A percentile compares a stretch with the other conserved stretches of the same genome.
Evolutionary conservation across 1,140 invertebrate species (phyloP).

Genomic region (Drosophila insularis): DNA sequence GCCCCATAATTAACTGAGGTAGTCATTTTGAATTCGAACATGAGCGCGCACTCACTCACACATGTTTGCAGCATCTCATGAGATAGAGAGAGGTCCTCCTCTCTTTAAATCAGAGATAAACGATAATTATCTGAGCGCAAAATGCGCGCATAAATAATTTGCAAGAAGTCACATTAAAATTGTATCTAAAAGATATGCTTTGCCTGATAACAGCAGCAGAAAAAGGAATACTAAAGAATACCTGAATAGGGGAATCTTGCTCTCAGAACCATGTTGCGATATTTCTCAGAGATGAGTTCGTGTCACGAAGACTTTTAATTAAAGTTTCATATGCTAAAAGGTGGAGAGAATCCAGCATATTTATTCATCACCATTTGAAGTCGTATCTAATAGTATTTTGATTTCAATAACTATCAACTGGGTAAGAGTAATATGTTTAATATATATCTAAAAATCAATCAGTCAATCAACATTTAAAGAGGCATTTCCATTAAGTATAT

Average conservation of each 20-base stretch:
- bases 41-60: conserved; percentile 30
- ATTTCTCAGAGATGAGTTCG: background rate
- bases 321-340: too few relatives aligned
- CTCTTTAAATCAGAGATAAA: conserved; percentile 82
- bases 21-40: conserved; percentile 80
- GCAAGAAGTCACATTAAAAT: conserved; percentile 82
- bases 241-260: background rate
- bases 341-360: too few relatives aligned
- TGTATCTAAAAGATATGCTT: conserved; percentile 76
- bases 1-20: conserved; percentile 82
- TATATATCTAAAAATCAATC: too few relatives aligned
- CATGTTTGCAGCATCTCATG: conserved; percentile 47
- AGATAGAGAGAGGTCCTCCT: conserved; percentile 53
- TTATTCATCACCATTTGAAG: too few relatives aligned
- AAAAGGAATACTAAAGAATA: background rate
- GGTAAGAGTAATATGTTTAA: too few relatives aligned
- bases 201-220: conserved; percentile 52
- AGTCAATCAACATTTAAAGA: too few relatives aligned
- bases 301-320: background rate
- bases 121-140: conserved; percentile 81
- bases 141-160: conserved; percentile 82
- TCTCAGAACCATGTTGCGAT: background rate
- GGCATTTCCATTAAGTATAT: too few relatives aligned
- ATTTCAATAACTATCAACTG: too few relatives aligned
- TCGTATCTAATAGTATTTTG: too few relatives aligned